phyloP scores from a whole-genome alignment of 2,888 invertebrate species.

The Dryobotodes eremita region DNA sequence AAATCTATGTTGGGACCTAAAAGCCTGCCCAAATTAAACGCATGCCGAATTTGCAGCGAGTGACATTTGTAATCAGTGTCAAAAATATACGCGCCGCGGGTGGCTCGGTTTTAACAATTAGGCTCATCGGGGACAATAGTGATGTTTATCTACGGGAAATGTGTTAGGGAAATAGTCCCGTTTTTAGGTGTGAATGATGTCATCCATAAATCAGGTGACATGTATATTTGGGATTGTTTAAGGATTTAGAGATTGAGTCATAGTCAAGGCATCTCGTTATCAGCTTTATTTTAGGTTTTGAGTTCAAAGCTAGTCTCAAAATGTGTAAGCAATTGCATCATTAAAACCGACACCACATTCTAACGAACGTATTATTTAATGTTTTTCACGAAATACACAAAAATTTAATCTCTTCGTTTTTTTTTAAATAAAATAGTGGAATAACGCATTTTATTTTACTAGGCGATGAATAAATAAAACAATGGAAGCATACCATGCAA shows the following conservation, averaged over 20 bases:
- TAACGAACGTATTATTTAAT: neutral
- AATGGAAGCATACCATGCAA: no score
- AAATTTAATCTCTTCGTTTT: no score
- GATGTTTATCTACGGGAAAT: slow-evolving; percentile 26
- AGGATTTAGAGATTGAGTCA: neutral
- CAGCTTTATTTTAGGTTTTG: neutral
- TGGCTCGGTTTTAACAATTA: slow-evolving; percentile 47
- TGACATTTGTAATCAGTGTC: slow-evolving; percentile 40
- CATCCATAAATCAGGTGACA: slow-evolving; percentile 8
- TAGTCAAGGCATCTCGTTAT: neutral
- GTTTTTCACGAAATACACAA: neutral
- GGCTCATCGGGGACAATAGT: slow-evolving; percentile 16
- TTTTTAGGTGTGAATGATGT: slow-evolving; percentile 8
- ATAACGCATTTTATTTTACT: neutral
- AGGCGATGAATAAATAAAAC: neutral
- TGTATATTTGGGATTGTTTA: neutral
- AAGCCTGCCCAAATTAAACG: slow-evolving; percentile 10
- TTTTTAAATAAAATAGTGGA: neutral
- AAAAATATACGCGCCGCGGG: slow-evolving; percentile 21
- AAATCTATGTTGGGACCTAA: neutral
- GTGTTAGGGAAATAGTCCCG: slow-evolving; percentile 2
- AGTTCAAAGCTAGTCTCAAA: neutral
- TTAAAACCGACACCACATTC: no score
- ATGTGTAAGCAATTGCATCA: neutral
- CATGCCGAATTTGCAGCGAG: slow-evolving; percentile 3